Evolutionary conservation across 2,888 invertebrate genomes (phyloP).

Genomic region (Molanna angustata): DNA sequence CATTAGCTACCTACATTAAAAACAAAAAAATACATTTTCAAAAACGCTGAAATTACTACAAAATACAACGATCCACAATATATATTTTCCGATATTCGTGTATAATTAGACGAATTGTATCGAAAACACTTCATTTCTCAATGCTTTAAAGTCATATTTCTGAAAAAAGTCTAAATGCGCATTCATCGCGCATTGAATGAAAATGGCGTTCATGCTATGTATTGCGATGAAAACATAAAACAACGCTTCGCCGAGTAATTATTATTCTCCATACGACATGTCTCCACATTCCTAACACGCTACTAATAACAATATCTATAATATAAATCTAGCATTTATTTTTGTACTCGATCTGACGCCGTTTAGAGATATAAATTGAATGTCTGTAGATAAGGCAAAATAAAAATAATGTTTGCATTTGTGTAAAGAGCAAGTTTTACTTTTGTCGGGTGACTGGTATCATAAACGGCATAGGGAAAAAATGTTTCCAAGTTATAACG

Average conservation of each 20-base stretch:
- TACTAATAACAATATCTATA: neutral
- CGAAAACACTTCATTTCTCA: too few relatives aligned
- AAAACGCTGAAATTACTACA: too few relatives aligned
- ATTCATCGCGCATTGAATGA: neutral
- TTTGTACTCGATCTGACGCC: neutral
- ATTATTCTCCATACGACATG: conserved; percentile 11
- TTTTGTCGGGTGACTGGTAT: neutral
- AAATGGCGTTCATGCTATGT: conserved; percentile 12
- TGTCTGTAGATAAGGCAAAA: conserved; percentile 1
- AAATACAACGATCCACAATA: too few relatives aligned
- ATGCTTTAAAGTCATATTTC: too few relatives aligned
- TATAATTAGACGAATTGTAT: too few relatives aligned
- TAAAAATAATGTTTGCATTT: conserved; percentile 4
- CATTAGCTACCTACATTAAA: too few relatives aligned
- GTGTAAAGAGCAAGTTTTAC: neutral
- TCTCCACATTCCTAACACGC: neutral
- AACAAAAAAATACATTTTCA: too few relatives aligned
- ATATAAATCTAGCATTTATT: conserved; percentile 1
- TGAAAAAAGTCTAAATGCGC: neutral
- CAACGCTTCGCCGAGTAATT: conserved; percentile 10
- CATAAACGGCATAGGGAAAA: conserved; percentile 10
- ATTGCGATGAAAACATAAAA: too few relatives aligned
- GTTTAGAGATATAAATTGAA: neutral
- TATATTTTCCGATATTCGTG: too few relatives aligned
- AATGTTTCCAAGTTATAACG: conserved; percentile 20